Evolutionary conservation across 2,113 vertebrate species (phyloP), one percentile per base, ranked within the genome.

Genomic region (Passerina amoena): DNA sequence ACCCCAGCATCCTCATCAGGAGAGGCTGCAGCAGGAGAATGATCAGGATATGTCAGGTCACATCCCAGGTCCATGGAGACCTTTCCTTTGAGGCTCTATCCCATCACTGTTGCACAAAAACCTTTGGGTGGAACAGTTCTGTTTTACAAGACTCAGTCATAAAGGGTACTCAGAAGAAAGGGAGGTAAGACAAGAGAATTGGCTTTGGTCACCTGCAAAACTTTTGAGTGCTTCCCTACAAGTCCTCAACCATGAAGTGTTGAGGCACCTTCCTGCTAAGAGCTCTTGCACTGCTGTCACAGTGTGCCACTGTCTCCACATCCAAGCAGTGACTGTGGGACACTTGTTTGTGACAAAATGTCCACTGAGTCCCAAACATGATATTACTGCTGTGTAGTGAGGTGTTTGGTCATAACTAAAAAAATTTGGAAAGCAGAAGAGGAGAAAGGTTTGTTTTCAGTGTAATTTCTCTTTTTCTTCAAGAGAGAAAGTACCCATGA

Each of bases 171-270:
- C 68, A 37, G 44, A 75, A 63, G 25, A 27, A 50, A 50, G 48
- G 5, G 40, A 53, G 11, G 12, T 15, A 33, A 87, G 44, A 54
- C 9, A n/a, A 59, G 28, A 75, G 72, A 68, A 85, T 51, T 28
- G 35, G 19, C 37, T 92, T 30, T 64, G 47, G n/a, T 86, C 30
- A 56, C 7, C 40, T 71, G 44, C 51, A 72, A 45, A 51, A 59
- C 21, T 45, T 82, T 15, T 12, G 31, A 57, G 37, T 2, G 0
- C 23, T 87, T 71, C 31, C 40, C 30, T 79, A 4, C 24, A 38
- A 35, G 47, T 18, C n/a, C 35, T 33, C 5, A 1, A 5, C 42
- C 24, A 19, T 6, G 14, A 70, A 76, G 23, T 4, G 0, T 3
- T n/a, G 24, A 60, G 60, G 21, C 44, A 68, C 30, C n/a, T 54